Conservation (phyloP, 2,888 invertebrate species). For the Pseudococcus viburni region DNA sequence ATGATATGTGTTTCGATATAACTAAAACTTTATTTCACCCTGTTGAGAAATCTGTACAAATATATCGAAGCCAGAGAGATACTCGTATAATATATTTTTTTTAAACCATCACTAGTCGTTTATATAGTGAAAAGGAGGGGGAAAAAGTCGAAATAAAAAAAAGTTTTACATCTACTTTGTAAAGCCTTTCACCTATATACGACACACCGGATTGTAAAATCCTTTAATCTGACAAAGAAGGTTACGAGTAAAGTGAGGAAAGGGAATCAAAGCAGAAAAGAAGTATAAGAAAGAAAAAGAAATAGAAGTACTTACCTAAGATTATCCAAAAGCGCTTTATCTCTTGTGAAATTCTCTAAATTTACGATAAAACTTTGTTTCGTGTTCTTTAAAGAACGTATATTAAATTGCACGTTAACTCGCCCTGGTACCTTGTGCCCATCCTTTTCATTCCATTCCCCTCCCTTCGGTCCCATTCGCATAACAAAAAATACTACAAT, state of each 20-base stretch:
- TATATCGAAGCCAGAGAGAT: background rate
- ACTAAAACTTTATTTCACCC: background rate
- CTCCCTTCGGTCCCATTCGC: background rate
- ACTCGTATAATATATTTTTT: constrained; percentile 31
- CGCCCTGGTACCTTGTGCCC: background rate
- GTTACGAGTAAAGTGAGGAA: constrained; percentile 46
- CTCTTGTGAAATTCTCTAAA: constrained; percentile 65
- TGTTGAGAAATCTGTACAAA: background rate
- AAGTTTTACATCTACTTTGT: constrained; percentile 55
- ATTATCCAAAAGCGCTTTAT: constrained; percentile 65
- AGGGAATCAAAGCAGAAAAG: constrained; percentile 38
- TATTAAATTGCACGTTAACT: constrained; percentile 62
- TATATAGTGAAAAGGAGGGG: background rate
- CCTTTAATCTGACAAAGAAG: constrained; percentile 59
- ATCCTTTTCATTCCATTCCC: background rate
- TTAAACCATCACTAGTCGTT: constrained; percentile 26
- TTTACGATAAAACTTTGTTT: constrained; percentile 66
- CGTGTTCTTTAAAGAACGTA: constrained; percentile 61
- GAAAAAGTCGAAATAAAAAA: constrained; percentile 19
- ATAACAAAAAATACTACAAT: constrained; percentile 18
- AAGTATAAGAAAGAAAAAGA: constrained; percentile 29
- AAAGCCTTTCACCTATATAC: constrained; percentile 58
- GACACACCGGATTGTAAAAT: constrained; percentile 54
- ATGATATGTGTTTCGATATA: background rate
- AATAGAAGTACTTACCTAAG: constrained; percentile 54